Percentiles rank a stretch among this genome's conserved stretches.
Evolutionary conservation across 2,797 vertebrate genomes (phyloP).

Genomic region (Cyprinella venusta): DNA sequence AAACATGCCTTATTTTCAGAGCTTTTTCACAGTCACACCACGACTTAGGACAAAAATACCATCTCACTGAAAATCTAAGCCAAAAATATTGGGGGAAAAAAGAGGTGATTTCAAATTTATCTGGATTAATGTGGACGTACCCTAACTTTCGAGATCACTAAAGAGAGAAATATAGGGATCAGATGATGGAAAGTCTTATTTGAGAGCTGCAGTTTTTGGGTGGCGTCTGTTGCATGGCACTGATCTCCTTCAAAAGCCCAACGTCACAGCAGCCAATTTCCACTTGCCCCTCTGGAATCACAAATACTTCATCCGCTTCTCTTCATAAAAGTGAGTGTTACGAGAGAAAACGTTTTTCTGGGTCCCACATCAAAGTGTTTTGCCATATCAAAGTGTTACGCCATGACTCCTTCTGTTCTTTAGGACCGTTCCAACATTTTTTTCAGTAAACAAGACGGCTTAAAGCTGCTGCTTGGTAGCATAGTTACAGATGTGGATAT

Average conservation of each 20-base stretch:
- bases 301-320: neutral
- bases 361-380: conserved; percentile 1
- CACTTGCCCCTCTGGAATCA: conserved; percentile 32
- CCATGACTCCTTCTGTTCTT: neutral
- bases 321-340: conserved; percentile 3
- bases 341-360: neutral
- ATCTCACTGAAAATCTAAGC: neutral
- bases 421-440: neutral
- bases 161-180: conserved; percentile 3
- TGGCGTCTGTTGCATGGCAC: conserved; percentile 65
- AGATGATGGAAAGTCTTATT: conserved; percentile 48
- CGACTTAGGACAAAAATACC: neutral
- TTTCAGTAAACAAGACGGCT: neutral
- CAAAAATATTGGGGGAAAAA: neutral
- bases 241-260: conserved; percentile 62
- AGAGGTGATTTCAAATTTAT: neutral
- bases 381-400: conserved; percentile 12
- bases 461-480: neutral
- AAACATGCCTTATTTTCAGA: too few species aligned
- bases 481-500: conserved; percentile 7
- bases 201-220: conserved; percentile 49
- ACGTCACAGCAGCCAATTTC: conserved; percentile 61
- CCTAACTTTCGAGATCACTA: neutral
- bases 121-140: neutral
- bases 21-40: too few species aligned